Base-by-base conservation (phyloP, 2,797 vertebrate species). In the Nothura maculosa region DNA sequence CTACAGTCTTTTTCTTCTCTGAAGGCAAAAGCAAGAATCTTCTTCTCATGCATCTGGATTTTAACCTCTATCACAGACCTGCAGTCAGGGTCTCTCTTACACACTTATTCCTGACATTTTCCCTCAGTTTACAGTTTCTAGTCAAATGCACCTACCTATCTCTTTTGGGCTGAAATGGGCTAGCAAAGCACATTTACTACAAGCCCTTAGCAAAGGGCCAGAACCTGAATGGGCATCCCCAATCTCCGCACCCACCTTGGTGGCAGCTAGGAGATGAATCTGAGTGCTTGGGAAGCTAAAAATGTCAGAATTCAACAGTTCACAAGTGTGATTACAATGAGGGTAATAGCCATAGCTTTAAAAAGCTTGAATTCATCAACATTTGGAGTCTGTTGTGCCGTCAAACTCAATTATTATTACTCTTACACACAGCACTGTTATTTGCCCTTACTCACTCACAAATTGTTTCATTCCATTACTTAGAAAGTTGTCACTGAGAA, bases 341-440 rank as follows among this genome's bases (percentile, higher is more conserved):
- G 30, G 76, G 87, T 81, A 69, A 85, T 63, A 69, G 55, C 62
- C 32, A 0, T 0, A 32, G 21, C 54, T 87, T 85, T 55, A 38
- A 92, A 92, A 91, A 78, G n/a, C 38, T 90, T 90, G 73, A 90
- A 83, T 77, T 93, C 69, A 63, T 83, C 86, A 91, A 45, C 55
- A 45, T 83, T 81, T 83, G 60, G 73, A 81, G 68, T 78, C 58
- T 45, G 54, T 52, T 67, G 12, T 36, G 18, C 69, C 87, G 73
- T 78, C 90, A 83, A 52, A 20, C 40, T 81, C 73, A 72, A 11
- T 85, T 86, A 83, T 85, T 86, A 83, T 47, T 68, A 32, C 17
- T 0, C 0, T 80, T 54, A 68, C 2, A 1, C n/a, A 43, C 62
- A 2, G 0, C 58, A 54, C 76, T 81, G 75, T 45, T 80, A 25